Evolutionary conservation across 2,888 invertebrate species (phyloP).

Genomic region (Gisinianus flammeolus): DNA sequence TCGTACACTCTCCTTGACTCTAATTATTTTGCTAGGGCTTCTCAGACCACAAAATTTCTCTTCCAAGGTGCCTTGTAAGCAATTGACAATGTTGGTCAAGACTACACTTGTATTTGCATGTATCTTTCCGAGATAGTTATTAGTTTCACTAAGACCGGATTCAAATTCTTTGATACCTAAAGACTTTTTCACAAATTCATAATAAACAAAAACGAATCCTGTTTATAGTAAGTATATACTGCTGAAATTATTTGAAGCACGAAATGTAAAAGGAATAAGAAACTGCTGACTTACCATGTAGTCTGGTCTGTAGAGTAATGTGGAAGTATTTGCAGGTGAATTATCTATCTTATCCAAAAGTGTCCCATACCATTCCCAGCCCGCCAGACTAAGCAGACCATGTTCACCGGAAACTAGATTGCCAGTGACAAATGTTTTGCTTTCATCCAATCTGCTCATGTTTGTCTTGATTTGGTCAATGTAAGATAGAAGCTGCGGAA

Average conservation of each 20-base stretch:
- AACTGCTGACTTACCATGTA: conserved; percentile 39
- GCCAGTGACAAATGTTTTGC: conserved; percentile 42
- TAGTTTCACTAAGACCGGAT: conserved; percentile 41
- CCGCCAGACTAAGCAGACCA: conserved; percentile 48
- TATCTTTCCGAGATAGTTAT: conserved; percentile 28
- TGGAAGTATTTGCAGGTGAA: not conserved
- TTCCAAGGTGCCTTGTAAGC: not conserved
- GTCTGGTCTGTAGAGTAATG: conserved; percentile 37
- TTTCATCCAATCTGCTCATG: not conserved
- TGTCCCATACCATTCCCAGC: conserved; percentile 44
- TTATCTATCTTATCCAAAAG: conserved; percentile 4
- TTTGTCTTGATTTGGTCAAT: conserved; percentile 9
- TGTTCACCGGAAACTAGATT: conserved; percentile 55
- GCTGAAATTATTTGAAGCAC: not conserved
- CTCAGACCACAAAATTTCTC: not conserved
- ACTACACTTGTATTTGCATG: not conserved
- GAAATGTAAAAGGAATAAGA: not conserved
- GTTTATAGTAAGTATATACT: too few species aligned
- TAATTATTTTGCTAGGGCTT: not conserved
- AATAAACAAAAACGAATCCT: too few species aligned
- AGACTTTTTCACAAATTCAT: conserved; percentile 38
- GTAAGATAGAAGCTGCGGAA: conserved; percentile 2
- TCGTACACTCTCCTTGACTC: not conserved
- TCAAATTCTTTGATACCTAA: conserved; percentile 55
- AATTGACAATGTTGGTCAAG: conserved; percentile 4